Percentiles rank a stretch among this genome's conserved stretches.
Conservation (phyloP, 2,888 invertebrate species). For the Pyrrhosoma nymphula region DNA sequence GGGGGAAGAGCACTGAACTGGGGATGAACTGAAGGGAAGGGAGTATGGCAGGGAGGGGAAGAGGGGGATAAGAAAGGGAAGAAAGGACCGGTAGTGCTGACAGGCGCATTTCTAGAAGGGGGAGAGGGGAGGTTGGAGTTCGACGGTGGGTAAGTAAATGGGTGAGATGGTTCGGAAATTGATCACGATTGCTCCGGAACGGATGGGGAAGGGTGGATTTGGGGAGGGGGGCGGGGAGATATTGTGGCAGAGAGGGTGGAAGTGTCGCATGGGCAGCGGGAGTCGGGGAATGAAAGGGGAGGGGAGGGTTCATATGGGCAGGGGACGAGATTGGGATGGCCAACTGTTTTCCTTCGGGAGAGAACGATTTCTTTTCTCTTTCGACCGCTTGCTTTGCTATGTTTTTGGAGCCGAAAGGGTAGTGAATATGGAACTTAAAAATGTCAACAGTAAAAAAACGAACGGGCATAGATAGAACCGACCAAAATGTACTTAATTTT, state of each 20-base stretch:
- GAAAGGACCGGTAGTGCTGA: conserved; percentile 45
- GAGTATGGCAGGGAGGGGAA: neutral
- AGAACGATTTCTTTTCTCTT: neutral
- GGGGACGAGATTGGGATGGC: neutral
- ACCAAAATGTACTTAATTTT: too few relatives aligned
- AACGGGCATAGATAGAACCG: too few relatives aligned
- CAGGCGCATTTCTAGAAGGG: conserved; percentile 40
- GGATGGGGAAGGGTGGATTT: conserved; percentile 31
- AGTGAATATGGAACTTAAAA: too few relatives aligned
- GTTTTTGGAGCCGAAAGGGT: neutral
- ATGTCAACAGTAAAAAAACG: too few relatives aligned
- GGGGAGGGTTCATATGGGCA: neutral
- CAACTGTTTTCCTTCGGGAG: neutral
- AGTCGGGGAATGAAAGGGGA: neutral
- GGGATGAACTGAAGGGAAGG: neutral
- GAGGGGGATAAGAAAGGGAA: neutral
- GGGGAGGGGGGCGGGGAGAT: neutral
- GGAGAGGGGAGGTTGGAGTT: neutral
- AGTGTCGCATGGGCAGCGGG: conserved; percentile 1
- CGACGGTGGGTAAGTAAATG: conserved; percentile 35
- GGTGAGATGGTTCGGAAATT: conserved; percentile 63
- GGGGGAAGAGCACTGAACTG: neutral
- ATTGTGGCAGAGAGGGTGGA: neutral
- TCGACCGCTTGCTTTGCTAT: neutral
- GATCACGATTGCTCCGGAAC: conserved; percentile 64